Evolutionary conservation across 2,113 vertebrate genomes (phyloP), one percentile per base, ranked within the genome.

Genomic region (Procavia capensis): DNA sequence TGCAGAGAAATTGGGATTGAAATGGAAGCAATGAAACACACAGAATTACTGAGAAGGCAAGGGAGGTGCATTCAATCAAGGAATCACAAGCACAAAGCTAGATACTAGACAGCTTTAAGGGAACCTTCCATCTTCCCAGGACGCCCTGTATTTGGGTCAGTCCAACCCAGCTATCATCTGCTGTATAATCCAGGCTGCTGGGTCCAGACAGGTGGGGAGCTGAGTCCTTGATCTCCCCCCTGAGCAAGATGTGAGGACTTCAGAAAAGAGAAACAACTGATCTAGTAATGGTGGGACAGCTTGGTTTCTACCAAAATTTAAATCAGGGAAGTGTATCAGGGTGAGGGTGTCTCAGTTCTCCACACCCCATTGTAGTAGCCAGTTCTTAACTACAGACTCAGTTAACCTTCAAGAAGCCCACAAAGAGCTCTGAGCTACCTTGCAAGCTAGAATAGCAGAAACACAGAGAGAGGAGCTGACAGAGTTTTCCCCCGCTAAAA

Each of bases 371-470:
- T 5, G 7, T 16, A 34, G 27, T 6, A 16, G 57, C 6, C 9
- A 10, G 6, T 9, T 16, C 36, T 22, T 0, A 0, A 4, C 19
- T 17, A 14, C 2, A 19, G 41, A 36, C 66, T 3, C 22, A 0
- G 11, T 13, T 36, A 43, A 47, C 61, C 50, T 1, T 4, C 3
- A 47, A 4, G 31, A 36, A 89, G 61, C 54, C 36, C 16, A 5
- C 36, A 34, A 11, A 43, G 6, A 24, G 41, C 0, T 1, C 72
- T 4, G 6, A 50, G 6, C 9, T 14, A 5, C 22, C 59, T 29
- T 41, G 63, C 29, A 59, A 45, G 61, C 20, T 19, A 63, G 84
- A 86, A n/a, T 13, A 27, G 45, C 29, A 6, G 41, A 86, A 7
- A 36, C 24, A 29, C 34, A 84, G 50, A 82, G 16, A 78, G 22